Conservation (phyloP, 2,113 vertebrate species). For the Budorcas taxicolor region DNA sequence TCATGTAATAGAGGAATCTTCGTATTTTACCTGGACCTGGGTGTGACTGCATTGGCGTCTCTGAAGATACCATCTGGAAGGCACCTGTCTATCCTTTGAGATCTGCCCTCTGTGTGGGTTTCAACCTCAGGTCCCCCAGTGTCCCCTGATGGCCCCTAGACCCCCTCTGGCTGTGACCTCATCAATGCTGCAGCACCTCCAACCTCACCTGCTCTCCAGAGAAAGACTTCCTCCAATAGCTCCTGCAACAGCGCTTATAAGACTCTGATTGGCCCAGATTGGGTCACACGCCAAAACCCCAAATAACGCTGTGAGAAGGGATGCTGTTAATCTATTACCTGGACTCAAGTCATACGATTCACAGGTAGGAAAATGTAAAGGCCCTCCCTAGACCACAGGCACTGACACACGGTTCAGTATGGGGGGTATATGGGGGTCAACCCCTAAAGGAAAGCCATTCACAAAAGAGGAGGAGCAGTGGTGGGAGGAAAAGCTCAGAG, state of each 20-base stretch:
- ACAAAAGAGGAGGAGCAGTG: rapidly evolving
- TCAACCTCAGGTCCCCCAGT: background rate
- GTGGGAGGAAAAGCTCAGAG: background rate
- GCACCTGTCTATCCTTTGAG: no score
- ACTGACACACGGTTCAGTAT: background rate
- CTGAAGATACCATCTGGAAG: background rate
- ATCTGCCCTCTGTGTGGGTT: background rate
- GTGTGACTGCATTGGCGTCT: no score
- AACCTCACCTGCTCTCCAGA: background rate
- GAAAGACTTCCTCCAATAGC: background rate
- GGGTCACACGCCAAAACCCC: background rate
- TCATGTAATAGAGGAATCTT: background rate
- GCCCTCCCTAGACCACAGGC: no score
- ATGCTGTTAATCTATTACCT: background rate
- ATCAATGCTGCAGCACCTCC: background rate
- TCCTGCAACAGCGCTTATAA: rapidly evolving
- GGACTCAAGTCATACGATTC: no score
- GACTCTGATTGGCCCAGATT: background rate
- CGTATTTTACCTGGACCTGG: background rate
- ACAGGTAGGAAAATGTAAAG: background rate
- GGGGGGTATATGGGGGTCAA: background rate
- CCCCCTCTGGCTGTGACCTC: background rate
- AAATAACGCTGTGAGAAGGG: rapidly evolving
- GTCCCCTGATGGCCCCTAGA: background rate
- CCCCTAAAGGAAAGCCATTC: background rate